Evolutionary conservation across 2,888 invertebrate species (phyloP).

Genomic region (Agrochola macilenta): DNA sequence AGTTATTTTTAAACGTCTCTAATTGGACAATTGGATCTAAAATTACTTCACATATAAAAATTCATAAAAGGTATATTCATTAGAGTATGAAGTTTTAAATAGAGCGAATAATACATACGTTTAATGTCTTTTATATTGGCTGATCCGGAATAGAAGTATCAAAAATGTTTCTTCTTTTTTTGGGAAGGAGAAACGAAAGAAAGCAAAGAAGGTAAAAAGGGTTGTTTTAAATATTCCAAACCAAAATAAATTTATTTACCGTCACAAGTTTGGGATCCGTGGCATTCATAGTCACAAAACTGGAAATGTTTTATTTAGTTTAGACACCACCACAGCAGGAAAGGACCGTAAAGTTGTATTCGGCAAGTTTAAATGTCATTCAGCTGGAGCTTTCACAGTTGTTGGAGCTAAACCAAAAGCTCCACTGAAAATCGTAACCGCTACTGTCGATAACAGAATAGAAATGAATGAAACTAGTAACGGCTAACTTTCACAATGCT

Average conservation of each 20-base stretch:
- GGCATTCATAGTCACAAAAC: constrained; percentile 35
- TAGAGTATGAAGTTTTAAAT: constrained; percentile 23
- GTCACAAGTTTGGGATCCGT: constrained; percentile 16
- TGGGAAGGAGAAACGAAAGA: not conserved
- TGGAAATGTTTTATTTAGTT: constrained; percentile 38
- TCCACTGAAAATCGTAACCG: constrained; percentile 12
- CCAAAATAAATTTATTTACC: constrained; percentile 4
- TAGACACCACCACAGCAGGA: constrained; percentile 27
- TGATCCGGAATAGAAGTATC: not conserved
- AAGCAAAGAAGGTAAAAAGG: constrained; percentile 8
- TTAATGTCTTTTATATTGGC: constrained; percentile 11
- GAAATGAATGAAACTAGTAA: constrained; percentile 33
- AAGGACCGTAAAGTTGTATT: constrained; percentile 21
- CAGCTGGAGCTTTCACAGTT: constrained; percentile 26
- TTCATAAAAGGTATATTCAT: constrained; percentile 20
- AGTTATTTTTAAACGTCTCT: constrained; percentile 55
- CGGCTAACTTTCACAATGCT: constrained; percentile 20
- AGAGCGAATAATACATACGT: constrained; percentile 8
- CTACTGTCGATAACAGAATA: constrained; percentile 23
- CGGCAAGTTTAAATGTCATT: constrained; percentile 45
- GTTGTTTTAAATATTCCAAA: constrained; percentile 11
- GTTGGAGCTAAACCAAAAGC: constrained; percentile 27
- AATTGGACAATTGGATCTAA: constrained; percentile 53
- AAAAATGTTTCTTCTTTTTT: constrained; percentile 22
- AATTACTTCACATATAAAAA: constrained; percentile 42